phyloP scores from a whole-genome alignment of 2,888 invertebrate species.

The Aricia artaxerxes region DNA sequence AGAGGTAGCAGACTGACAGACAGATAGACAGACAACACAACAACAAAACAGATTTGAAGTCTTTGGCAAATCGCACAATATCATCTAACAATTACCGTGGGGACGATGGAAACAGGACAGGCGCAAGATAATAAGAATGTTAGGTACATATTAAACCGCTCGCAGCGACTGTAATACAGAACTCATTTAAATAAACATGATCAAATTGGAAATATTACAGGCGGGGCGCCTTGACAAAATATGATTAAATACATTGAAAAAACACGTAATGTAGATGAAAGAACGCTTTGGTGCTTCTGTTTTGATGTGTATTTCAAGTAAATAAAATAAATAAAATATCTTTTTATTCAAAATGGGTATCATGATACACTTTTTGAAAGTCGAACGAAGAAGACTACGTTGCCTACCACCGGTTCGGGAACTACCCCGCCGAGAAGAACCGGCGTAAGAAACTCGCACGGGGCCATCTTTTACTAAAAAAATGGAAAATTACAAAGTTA shows the following conservation, averaged over 20 bases:
- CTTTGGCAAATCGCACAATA: background rate
- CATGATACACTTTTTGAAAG: too few relatives aligned
- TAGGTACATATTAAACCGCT: slow-evolving; percentile 68
- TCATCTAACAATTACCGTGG: background rate
- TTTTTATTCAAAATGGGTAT: too few relatives aligned
- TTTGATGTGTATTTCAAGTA: background rate
- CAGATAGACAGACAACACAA: too few relatives aligned
- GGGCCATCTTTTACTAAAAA: too few relatives aligned
- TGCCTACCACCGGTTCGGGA: too few relatives aligned
- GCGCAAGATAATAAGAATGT: slow-evolving; percentile 70
- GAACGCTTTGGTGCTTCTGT: background rate
- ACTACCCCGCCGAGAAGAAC: too few relatives aligned
- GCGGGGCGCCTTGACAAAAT: slow-evolving; percentile 42
- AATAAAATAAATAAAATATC: too few relatives aligned
- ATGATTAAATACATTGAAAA: slow-evolving; percentile 36
- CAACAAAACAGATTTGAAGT: too few relatives aligned
- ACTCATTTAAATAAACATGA: slow-evolving; percentile 77
- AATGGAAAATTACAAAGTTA: too few relatives aligned
- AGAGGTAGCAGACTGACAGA: too few relatives aligned
- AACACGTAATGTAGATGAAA: slow-evolving; percentile 12
- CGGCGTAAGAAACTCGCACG: too few relatives aligned
- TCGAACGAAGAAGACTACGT: too few relatives aligned
- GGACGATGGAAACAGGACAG: slow-evolving; percentile 47
- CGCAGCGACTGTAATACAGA: slow-evolving; percentile 63
- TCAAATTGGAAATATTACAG: slow-evolving; percentile 75